These are phyloP conservation scores for Drosophila mayaguana DNA, from an alignment of 2,888 invertebrate species.

Conservation along the genomic window DNA sequence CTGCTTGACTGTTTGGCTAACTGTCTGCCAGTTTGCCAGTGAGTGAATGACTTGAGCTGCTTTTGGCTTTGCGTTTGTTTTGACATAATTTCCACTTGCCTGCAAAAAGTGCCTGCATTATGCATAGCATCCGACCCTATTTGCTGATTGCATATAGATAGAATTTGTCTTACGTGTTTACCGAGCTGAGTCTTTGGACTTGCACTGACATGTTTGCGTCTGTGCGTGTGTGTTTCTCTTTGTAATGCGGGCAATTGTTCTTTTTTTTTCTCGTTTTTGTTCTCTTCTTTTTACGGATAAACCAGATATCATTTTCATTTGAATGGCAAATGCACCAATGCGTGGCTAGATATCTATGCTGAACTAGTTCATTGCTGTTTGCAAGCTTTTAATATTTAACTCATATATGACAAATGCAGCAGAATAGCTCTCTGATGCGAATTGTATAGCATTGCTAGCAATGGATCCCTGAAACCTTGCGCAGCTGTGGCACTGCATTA, in stretches of 20 bases:
- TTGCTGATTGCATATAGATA: slow-evolving; percentile 80
- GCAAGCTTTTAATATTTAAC: slow-evolving; percentile 8
- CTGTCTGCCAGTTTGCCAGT: slow-evolving; percentile 30
- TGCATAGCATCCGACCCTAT: slow-evolving; percentile 55
- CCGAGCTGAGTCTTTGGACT: slow-evolving; percentile 29
- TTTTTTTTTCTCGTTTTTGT: neutral
- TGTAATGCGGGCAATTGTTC: slow-evolving; percentile 33
- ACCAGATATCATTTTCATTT: slow-evolving; percentile 27
- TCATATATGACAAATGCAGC: slow-evolving; percentile 8
- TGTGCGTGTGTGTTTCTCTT: slow-evolving; percentile 5
- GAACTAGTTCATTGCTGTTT: slow-evolving; percentile 24
- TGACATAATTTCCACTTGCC: slow-evolving; percentile 76
- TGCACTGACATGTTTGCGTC: neutral
- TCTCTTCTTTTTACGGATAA: slow-evolving; percentile 1
- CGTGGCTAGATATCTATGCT: neutral
- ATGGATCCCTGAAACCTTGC: neutral
- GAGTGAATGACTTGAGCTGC: slow-evolving; percentile 58
- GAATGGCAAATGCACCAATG: slow-evolving; percentile 28
- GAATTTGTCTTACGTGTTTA: slow-evolving; percentile 63
- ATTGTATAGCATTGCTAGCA: neutral
- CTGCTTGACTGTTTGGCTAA: slow-evolving; percentile 9
- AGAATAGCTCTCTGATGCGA: neutral
- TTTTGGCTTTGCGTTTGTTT: slow-evolving; percentile 62
- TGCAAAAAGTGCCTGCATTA: slow-evolving; percentile 52
- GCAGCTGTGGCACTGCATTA: neutral